A percentile compares a stretch with the other conserved stretches of the same genome.
Evolutionary conservation across 2,797 vertebrate species (phyloP).

Genomic region (Hapalemur alaotrensis): DNA sequence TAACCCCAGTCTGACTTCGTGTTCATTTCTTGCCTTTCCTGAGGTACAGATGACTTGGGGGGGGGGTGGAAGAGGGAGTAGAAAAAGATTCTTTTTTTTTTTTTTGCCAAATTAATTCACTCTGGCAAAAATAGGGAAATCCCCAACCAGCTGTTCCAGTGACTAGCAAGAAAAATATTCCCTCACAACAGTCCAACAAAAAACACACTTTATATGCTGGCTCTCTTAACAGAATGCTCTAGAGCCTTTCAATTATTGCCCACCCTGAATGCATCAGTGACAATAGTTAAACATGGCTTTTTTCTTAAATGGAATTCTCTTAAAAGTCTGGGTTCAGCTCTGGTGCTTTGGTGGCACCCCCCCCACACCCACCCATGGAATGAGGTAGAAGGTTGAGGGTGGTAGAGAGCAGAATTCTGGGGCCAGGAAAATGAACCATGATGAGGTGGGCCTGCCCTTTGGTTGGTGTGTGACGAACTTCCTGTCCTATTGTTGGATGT

Average conservation of each 20-base stretch:
- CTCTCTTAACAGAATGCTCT: background rate
- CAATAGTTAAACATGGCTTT: background rate
- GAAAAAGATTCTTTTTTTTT: constrained; percentile 48
- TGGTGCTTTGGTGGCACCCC: background rate
- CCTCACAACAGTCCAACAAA: background rate
- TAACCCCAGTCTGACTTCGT: constrained; percentile 26
- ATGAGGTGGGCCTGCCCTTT: background rate
- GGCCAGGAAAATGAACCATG: background rate
- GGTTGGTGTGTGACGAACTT: background rate
- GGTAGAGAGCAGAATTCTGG: background rate
- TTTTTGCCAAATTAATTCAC: constrained; percentile 56
- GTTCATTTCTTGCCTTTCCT: constrained; percentile 35
- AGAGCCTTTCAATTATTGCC: background rate
- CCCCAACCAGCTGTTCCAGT: constrained; percentile 56
- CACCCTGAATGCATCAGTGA: background rate
- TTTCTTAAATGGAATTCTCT: background rate
- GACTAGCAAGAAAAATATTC: constrained; percentile 70
- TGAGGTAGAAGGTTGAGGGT: background rate
- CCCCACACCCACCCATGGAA: background rate
- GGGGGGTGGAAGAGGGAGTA: background rate
- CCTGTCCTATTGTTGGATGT: background rate
- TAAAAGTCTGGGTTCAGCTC: background rate
- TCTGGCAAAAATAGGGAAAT: constrained; percentile 69
- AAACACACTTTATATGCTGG: background rate
- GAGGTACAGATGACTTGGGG: background rate